phyloP scores from a whole-genome alignment of 2,888 invertebrate genomes.

The Alloplasta piceator region DNA sequence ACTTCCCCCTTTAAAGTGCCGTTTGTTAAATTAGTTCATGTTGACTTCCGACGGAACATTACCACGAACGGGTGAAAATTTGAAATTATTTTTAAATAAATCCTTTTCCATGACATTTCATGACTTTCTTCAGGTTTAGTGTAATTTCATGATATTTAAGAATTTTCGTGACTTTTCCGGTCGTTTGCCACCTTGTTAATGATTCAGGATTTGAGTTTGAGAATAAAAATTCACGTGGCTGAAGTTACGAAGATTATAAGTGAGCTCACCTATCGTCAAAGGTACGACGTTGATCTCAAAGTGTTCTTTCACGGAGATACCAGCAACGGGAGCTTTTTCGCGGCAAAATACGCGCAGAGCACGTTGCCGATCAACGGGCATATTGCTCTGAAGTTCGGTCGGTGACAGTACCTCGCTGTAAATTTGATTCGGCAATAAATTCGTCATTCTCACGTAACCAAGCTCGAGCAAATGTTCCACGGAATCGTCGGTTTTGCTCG shows the following conservation, averaged over 20 bases:
- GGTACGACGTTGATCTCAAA: conserved; percentile 99
- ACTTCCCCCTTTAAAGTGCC: no score
- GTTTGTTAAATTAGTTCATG: no score
- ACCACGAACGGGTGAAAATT: no score
- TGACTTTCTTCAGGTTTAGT: no score
- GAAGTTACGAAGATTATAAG: no score
- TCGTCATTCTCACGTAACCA: conserved; percentile 97
- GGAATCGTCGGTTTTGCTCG: conserved; percentile 97
- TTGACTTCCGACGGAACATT: no score
- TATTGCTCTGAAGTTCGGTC: conserved; percentile 91
- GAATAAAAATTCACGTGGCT: no score
- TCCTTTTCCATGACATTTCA: no score
- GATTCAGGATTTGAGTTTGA: neutral
- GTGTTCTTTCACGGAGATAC: conserved; percentile 99
- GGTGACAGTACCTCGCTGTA: conserved; percentile 95
- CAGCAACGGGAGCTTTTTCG: conserved; percentile 98
- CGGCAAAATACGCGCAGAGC: conserved; percentile 97
- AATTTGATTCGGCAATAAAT: conserved; percentile 96
- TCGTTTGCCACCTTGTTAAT: no score
- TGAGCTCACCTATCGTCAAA: conserved; percentile 89
- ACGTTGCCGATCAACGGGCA: conserved; percentile 94
- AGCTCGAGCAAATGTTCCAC: conserved; percentile 98
- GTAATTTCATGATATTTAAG: no score
- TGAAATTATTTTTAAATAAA: no score
- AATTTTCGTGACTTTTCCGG: no score